Conservation (phyloP, 2,888 invertebrate species). For the Synanthedon vespiformis region DNA sequence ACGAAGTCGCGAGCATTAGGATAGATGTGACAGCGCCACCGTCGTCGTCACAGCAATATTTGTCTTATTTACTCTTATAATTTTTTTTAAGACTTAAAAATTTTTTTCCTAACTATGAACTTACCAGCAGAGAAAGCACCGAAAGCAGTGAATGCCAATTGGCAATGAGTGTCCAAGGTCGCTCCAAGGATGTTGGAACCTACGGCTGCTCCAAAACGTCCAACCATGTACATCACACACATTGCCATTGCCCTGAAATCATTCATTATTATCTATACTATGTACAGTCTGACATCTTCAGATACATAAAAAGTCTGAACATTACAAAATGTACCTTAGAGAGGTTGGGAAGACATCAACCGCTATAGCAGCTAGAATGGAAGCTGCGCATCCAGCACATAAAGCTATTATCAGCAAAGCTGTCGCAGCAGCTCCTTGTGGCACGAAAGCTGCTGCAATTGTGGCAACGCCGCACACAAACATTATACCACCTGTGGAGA, state of each 20-base stretch:
- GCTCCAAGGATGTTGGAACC: conserved; percentile 74
- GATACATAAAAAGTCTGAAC: not conserved
- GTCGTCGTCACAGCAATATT: too few species aligned
- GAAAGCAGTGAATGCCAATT: conserved; percentile 70
- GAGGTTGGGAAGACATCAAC: conserved; percentile 60
- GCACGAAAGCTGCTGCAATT: conserved; percentile 39
- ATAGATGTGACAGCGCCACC: too few species aligned
- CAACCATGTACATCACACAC: conserved; percentile 74
- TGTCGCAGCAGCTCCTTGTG: conserved; percentile 43
- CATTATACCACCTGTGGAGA: conserved; percentile 39
- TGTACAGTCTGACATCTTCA: not conserved
- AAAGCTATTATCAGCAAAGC: conserved; percentile 45
- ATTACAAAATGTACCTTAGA: conserved; percentile 25
- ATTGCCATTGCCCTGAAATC: conserved; percentile 72
- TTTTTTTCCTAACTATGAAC: conserved; percentile 3
- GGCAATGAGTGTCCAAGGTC: conserved; percentile 71
- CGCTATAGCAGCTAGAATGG: conserved; percentile 54
- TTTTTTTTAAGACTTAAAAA: too few species aligned
- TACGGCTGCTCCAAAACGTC: conserved; percentile 73
- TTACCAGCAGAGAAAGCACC: conserved; percentile 59
- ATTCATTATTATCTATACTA: too few species aligned
- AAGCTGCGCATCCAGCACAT: conserved; percentile 55
- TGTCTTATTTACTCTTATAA: too few species aligned
- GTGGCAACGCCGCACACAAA: conserved; percentile 46
- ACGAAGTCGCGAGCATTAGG: too few species aligned